Evolutionary conservation across 2,797 vertebrate species (phyloP).

Genomic region (Trachurus trachurus): DNA sequence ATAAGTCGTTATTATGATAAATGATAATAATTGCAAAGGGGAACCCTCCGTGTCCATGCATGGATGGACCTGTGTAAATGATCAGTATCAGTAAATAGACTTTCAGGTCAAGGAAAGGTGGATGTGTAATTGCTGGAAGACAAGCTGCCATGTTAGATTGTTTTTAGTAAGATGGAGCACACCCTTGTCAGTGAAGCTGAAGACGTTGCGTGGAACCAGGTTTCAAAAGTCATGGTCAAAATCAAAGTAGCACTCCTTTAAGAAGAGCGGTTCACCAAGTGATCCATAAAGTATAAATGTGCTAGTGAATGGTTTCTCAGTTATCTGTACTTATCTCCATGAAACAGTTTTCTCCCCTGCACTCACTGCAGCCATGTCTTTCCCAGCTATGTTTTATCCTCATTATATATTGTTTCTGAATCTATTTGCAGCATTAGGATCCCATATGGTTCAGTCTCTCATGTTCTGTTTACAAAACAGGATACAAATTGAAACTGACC

Average conservation of each 20-base stretch:
- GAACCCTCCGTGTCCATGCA: not conserved
- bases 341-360: not conserved
- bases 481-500: conserved; percentile 13
- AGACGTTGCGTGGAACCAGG: not conserved
- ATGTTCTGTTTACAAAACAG: conserved; percentile 17
- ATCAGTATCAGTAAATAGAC: not conserved
- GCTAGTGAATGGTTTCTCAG: not conserved
- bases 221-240: not conserved
- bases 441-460: not conserved
- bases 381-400: not conserved
- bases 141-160: not conserved
- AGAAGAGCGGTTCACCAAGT: not conserved
- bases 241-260: not conserved
- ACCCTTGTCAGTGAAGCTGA: not conserved
- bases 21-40: not conserved
- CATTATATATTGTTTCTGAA: not conserved
- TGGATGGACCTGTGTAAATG: not conserved
- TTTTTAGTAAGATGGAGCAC: not conserved
- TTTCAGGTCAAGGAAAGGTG: not conserved
- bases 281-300: not conserved
- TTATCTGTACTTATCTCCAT: not conserved
- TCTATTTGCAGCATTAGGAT: not conserved
- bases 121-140: not conserved
- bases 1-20: not conserved
- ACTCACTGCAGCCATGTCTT: not conserved